phyloP scores from a whole-genome alignment of 2,888 invertebrate genomes.

The Cantharis flavilabris region DNA sequence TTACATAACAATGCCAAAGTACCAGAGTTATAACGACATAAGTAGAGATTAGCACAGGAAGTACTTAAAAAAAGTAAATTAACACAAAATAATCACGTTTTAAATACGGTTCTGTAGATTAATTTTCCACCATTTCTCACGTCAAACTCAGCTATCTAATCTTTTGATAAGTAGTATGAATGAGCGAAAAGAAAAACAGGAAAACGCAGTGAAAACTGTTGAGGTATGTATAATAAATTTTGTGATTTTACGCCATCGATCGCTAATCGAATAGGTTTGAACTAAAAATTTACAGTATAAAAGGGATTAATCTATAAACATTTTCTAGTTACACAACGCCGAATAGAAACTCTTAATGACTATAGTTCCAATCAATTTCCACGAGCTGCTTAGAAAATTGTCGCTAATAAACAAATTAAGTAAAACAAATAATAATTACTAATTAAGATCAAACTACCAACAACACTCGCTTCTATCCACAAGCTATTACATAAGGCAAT shows the following conservation, averaged over 20 bases:
- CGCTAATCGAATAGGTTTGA: neutral
- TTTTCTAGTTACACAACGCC: neutral
- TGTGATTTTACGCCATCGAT: neutral
- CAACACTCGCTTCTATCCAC: neutral
- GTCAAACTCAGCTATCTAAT: neutral
- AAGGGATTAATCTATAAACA: neutral
- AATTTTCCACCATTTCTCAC: neutral
- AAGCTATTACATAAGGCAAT: constrained; percentile 19
- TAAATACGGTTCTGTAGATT: neutral
- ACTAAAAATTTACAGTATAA: neutral
- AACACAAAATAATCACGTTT: neutral
- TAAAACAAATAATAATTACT: neutral
- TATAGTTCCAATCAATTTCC: neutral
- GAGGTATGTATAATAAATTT: neutral
- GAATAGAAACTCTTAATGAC: too few relatives aligned
- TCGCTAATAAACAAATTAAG: neutral
- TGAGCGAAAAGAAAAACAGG: neutral
- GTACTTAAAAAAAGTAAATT: neutral
- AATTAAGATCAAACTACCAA: neutral
- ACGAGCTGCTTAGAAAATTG: neutral
- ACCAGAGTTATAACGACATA: neutral
- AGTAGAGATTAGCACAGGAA: neutral
- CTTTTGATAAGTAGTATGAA: neutral
- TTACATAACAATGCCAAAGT: neutral
- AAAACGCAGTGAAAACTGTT: neutral